Evolutionary conservation across 2,888 invertebrate genomes (phyloP), one percentile per base, ranked within the genome.

Genomic region (Villa cingulata): DNA sequence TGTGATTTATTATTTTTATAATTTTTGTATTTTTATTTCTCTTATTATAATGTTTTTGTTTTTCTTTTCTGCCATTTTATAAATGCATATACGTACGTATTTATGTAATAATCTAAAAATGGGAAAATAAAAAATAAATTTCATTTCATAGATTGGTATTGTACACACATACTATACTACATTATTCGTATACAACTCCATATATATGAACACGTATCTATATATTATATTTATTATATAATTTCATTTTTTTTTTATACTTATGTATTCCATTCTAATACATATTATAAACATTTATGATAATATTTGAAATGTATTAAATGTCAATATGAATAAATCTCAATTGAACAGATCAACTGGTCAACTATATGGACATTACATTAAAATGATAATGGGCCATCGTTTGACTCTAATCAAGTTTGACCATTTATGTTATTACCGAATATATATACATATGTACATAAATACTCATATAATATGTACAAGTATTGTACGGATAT

Each of bases 331-430:
- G 29, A 32, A 32, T 32, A 32, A 32, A 32, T 32, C 29, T 32
- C 29, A 32, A 32, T 32, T 32, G 29, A 32, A 32, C 29, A 32
- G 29, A 32, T 42, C 41, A 42, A 29, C 41, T 46, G 40, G 37
- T 46, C 41, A 37, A 27, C 46, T 42, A 41, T 37, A 41, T 59
- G 60, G 50, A 54, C 62, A 62, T 62, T 62, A 59, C 63, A 65
- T 65, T 65, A 65, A 64, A 65, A 65, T 65, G 64, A 63, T 65
- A 65, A 65, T 65, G 57, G 50, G 39, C 45, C 45, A 43, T 43
- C 45, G 37, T 51, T 51, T 45, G 44, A 45, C 43, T 51, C 47
- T 51, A 49, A 51, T 49, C 47, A 48, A 49, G 41, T 52, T 48
- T 49, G 51, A 52, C 51, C 51, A 52, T 49, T 52, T 41, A 27